Percentiles rank a stretch among this genome's conserved stretches.
These are phyloP conservation scores for Circaetus cinerascens DNA, from an alignment of 2,113 vertebrate genomes.

Conservation along the genomic window DNA sequence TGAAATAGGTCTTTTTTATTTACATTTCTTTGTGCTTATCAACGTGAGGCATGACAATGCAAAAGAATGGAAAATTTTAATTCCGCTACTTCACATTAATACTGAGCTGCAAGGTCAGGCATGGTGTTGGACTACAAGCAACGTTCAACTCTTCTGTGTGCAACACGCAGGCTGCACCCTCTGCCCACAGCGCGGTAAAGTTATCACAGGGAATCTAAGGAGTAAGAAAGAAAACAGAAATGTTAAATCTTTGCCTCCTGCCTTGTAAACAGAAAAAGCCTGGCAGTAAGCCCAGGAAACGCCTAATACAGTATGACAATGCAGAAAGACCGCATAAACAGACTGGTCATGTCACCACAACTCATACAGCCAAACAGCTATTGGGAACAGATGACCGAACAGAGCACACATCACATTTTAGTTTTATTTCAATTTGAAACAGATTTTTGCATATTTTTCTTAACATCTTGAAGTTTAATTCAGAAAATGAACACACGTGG, in stretches of 20 bases:
- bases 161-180: background rate
- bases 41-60: constrained; percentile 75
- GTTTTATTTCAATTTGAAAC: background rate
- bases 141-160: background rate
- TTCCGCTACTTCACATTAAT: constrained; percentile 63
- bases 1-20: constrained; percentile 81
- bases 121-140: background rate
- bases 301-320: constrained; percentile 14
- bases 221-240: constrained; percentile 28
- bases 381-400: background rate
- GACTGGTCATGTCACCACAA: background rate
- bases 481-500: background rate
- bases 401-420: background rate
- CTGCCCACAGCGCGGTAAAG: background rate
- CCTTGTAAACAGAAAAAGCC: constrained; percentile 46
- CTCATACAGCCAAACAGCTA: background rate
- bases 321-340: constrained; percentile 27
- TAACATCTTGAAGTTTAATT: background rate
- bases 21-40: constrained; percentile 81
- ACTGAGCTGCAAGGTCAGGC: constrained; percentile 64
- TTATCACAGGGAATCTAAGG: background rate
- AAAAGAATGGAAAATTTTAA: constrained; percentile 78
- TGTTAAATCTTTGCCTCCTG: constrained; percentile 35
- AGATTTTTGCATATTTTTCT: background rate
- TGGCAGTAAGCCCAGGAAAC: constrained; percentile 44